These are phyloP conservation scores for Melanotaenia duboulayi DNA, from an alignment of 2,113 vertebrate species.

Conservation along the genomic window DNA sequence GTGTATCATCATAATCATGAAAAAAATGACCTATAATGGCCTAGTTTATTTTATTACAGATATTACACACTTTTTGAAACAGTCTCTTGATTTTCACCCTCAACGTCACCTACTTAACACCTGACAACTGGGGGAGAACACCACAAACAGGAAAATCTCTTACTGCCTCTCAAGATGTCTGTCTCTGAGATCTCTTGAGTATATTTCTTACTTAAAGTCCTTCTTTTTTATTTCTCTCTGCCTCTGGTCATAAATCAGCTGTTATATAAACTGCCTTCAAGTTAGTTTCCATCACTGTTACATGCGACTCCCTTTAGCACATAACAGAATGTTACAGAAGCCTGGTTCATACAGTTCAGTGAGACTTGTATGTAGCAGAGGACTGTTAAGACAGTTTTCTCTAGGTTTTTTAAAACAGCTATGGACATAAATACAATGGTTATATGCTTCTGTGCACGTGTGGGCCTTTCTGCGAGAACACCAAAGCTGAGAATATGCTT, in stretches of 20 bases:
- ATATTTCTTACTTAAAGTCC: conserved; percentile 35
- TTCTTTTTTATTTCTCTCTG: conserved; percentile 26
- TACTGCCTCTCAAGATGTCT: conserved; percentile 21
- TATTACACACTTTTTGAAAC: not conserved
- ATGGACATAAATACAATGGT: conserved; percentile 27
- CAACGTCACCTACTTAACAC: conserved; percentile 7
- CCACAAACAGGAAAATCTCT: conserved; percentile 2
- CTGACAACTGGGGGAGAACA: conserved; percentile 6
- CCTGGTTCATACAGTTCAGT: conserved; percentile 33
- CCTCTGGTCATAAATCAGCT: conserved; percentile 65
- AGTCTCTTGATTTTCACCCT: not conserved
- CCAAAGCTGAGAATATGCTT: too few relatives aligned
- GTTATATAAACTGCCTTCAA: conserved; percentile 75
- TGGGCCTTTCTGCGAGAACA: conserved; percentile 11
- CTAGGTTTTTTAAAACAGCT: conserved; percentile 23
- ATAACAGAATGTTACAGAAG: conserved; percentile 65
- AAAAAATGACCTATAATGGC: not conserved
- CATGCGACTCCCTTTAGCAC: conserved; percentile 58
- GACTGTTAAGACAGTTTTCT: conserved; percentile 20
- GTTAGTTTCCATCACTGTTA: conserved; percentile 70
- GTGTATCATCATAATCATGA: not conserved
- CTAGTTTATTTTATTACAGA: not conserved
- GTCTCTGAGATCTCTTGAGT: conserved; percentile 28
- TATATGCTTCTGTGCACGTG: conserved; percentile 9
- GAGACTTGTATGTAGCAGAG: conserved; percentile 9